These are phyloP conservation scores for Agapornis canus DNA, from an alignment of 2,797 vertebrate species.

Conservation along the genomic window DNA sequence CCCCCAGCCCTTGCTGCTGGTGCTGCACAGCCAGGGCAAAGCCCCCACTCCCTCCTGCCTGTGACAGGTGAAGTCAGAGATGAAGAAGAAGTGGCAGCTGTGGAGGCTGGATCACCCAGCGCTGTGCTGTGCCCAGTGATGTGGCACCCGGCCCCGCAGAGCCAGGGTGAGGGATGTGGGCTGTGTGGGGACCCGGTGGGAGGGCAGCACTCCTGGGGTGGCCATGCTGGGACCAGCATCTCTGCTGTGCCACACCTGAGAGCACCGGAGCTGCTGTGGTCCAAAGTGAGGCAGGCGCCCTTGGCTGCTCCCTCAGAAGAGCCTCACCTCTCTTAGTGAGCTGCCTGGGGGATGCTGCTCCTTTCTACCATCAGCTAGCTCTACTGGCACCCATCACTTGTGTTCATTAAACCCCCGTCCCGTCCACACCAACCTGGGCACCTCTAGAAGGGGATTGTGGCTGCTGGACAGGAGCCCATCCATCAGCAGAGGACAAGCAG, in stretches of 20 bases:
- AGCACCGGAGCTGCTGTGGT: background rate
- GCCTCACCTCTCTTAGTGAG: accelerated
- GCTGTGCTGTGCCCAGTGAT: constrained; percentile 77
- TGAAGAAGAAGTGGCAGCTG: constrained; percentile 80
- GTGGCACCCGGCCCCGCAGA: accelerated
- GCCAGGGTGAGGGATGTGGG: accelerated
- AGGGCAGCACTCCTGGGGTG: accelerated
- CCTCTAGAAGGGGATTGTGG: accelerated
- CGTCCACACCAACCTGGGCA: accelerated
- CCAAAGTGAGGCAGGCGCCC: too few species aligned
- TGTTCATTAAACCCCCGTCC: accelerated
- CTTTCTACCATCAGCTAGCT: background rate
- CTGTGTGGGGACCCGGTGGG: background rate
- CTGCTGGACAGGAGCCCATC: background rate
- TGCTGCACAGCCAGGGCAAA: background rate
- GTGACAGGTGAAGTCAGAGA: constrained; percentile 80
- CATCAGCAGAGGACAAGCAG: background rate
- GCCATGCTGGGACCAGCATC: background rate
- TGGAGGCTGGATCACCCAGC: constrained; percentile 76
- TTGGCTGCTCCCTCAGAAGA: background rate
- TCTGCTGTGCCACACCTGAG: background rate
- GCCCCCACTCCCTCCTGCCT: background rate
- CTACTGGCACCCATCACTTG: background rate
- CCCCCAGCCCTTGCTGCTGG: accelerated
- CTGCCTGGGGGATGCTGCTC: background rate